Base-by-base conservation (phyloP, 2,888 invertebrate genomes). In the Agrochola macilenta region DNA sequence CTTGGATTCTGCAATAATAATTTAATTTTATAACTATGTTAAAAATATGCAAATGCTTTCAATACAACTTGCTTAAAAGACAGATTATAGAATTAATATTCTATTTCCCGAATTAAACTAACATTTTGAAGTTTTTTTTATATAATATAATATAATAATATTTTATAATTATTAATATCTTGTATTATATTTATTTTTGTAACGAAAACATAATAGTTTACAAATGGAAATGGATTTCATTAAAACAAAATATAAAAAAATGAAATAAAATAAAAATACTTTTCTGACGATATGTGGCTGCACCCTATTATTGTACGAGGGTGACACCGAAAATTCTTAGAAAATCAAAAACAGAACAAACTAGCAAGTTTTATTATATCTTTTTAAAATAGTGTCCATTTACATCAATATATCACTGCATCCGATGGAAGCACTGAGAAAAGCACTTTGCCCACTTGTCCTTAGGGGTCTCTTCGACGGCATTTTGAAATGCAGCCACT, bases 1-100 rank as follows among this genome's bases (percentile, higher is more conserved):
- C 2, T 57, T 46, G 0, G 5, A 30, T 63, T 30, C 14, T 58
- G 23, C 39, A 58, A 49, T 30, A 79, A 58, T 79, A 26, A 39
- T 30, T 58, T n/a, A n/a, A n/a, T n/a, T 20, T 26, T 79, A 23
- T 14, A 76, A 58, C 9, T 12, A n/a, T 14, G 5, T 35, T 17
- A 49, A 69, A 57, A 43, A 58, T 76, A 46, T 46, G 7, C 20
- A 14, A 49, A 70, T 49, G 30, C 39, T 58, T 49, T 43, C 2
- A 79, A 71, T 14, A 17, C 4, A n/a, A 39, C 4, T 69, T 20
- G 39, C 20, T 58, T 58, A 43, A 30, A 30, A 80, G 11, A 80
- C 30, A 58, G 20, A 26, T 23, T 23, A 23, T 8, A 14, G 4
- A 35, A 26, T 74, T 30, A 2, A 74, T 58, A 35, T 46, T 49